Evolutionary conservation across 2,113 vertebrate species (phyloP), one percentile per base, ranked within the genome.

Genomic region (Octodon degus): DNA sequence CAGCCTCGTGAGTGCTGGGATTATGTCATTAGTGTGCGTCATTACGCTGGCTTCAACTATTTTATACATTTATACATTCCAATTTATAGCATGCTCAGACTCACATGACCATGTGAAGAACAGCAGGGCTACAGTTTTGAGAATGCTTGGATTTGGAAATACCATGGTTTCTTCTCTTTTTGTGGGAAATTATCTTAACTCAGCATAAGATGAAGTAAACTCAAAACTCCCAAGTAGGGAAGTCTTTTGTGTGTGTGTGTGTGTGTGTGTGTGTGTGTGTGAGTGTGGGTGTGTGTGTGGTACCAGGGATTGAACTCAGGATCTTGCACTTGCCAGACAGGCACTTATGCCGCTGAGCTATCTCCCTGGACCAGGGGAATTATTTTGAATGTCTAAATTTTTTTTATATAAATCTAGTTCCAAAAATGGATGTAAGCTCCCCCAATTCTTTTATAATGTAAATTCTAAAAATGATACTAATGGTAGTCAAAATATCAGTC

Each of bases 151-250:
- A 34, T 91, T 86, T 77, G 27, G 53, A 91, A 92, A 96, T 83
- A 87, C 30, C 27, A 47, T 27, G 1, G 3, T 67, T 65, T 91
- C 37, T 40, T 24, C 58, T 76, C 72, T 17, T 50, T 32, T 89
- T 62, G 63, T 9, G 27, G 16, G 20, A 93, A 86, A 32, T n/a
- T 68, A 37, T 70, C 65, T 97, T 77, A 88, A 90, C 65, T 97
- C 67, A 89, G 10, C 8, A 84, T 90, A 91, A 86, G 34, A 83
- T 90, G 37, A 86, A 68, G 47, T 93, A 88, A 96, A 89, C 89
- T 30, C 62, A 90, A 88, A 93, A 93, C 22, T 34, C n/a, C 85
- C 34, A 92, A 93, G 83, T 94, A 65, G 25, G 91, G 82, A 97
- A 94, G 63, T 90, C 55, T 89, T 62, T 58, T 14, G 13, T 55